Percentiles rank a stretch among this genome's conserved stretches.
Evolutionary conservation across 1,140 invertebrate genomes (phyloP).

Genomic region (Lepidurus packardi): DNA sequence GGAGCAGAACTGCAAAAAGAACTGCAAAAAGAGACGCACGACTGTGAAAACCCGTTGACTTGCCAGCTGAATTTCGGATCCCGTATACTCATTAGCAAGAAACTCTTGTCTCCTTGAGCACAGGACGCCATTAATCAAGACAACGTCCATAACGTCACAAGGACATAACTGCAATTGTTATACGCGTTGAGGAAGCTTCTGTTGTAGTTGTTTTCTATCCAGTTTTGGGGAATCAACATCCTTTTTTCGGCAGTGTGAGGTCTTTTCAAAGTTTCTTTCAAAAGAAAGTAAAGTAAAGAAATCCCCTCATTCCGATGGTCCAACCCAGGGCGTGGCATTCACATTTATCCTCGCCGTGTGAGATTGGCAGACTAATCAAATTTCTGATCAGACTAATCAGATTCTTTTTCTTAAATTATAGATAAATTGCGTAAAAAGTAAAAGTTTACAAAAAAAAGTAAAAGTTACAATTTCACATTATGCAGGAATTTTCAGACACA

Average conservation of each 20-base stretch:
- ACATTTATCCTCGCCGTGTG: background rate
- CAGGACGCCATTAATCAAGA: slow-evolving; percentile 14
- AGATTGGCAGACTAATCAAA: background rate
- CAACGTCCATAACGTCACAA: background rate
- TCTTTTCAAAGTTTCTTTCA: background rate
- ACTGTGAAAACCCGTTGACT: background rate
- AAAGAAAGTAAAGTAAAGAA: background rate
- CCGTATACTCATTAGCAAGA: slow-evolving; percentile 1
- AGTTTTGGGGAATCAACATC: background rate
- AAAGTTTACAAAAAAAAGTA: no score
- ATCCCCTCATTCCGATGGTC: slow-evolving; percentile 3
- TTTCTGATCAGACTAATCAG: background rate
- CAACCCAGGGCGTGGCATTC: background rate
- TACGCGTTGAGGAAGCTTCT: background rate
- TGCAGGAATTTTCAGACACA: background rate
- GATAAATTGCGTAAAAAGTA: no score
- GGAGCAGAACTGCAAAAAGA: background rate
- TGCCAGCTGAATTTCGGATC: background rate
- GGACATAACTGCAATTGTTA: background rate
- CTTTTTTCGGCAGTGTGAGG: background rate
- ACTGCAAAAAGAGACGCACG: background rate
- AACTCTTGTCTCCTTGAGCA: background rate
- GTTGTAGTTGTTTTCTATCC: background rate
- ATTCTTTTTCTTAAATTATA: no score
- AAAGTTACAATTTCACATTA: background rate